These are phyloP conservation scores for Lates japonicus DNA, from an alignment of 2,797 vertebrate species.

Conservation along the genomic window DNA sequence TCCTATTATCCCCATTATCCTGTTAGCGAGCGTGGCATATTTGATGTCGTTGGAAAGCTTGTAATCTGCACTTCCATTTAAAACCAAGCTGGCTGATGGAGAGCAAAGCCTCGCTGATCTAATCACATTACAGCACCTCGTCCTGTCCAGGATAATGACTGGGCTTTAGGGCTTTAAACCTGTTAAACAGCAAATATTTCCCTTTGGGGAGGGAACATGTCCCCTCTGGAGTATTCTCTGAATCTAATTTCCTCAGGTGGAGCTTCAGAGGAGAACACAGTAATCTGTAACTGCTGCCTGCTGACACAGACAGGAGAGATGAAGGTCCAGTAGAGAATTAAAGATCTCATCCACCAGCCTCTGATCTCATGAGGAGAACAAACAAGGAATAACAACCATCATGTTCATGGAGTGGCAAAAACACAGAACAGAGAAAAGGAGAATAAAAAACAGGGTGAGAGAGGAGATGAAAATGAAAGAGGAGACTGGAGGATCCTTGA, in stretches of 20 bases:
- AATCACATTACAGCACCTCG: constrained; percentile 29
- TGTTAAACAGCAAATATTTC: constrained; percentile 13
- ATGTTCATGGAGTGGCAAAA: background rate
- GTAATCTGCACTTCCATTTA: constrained; percentile 26
- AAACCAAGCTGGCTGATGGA: background rate
- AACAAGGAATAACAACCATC: background rate
- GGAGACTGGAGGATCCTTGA: constrained; percentile 62
- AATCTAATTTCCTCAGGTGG: background rate
- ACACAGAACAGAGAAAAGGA: background rate
- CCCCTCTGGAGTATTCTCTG: too few species aligned
- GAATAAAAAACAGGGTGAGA: background rate
- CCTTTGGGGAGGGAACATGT: background rate
- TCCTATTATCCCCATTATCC: constrained; percentile 40
- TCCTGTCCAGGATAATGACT: background rate
- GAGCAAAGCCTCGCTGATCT: constrained; percentile 2
- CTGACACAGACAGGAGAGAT: too few species aligned
- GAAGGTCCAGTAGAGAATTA: too few species aligned
- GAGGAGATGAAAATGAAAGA: constrained; percentile 31
- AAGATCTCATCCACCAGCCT: too few species aligned
- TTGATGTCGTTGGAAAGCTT: constrained; percentile 28
- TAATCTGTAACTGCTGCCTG: too few species aligned
- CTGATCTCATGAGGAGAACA: background rate
- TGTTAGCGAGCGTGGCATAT: constrained; percentile 35
- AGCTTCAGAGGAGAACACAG: background rate
- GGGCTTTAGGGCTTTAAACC: background rate